Evolutionary conservation across 2,113 vertebrate genomes (phyloP).

Genomic region (Chionodraco myersi): DNA sequence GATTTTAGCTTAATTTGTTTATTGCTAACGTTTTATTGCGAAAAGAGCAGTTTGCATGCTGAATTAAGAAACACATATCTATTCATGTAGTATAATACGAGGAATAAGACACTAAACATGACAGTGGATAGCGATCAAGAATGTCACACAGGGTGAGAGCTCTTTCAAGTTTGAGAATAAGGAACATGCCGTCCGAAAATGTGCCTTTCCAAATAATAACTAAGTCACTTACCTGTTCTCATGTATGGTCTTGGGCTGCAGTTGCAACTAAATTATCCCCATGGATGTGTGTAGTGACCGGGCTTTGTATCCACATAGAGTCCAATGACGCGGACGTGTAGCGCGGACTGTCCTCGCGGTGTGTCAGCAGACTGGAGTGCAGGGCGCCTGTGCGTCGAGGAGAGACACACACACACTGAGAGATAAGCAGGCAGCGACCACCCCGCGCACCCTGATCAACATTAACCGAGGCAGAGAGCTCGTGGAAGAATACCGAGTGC

Average conservation of each 20-base stretch:
- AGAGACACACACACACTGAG: background rate
- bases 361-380: slow-evolving; percentile 74
- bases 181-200: slow-evolving; percentile 44
- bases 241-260: slow-evolving; percentile 61
- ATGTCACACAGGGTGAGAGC: slow-evolving; percentile 15
- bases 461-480: slow-evolving; percentile 30
- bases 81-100: slow-evolving; percentile 1
- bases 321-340: slow-evolving; percentile 65
- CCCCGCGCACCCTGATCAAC: slow-evolving; percentile 52
- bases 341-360: slow-evolving; percentile 69
- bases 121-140: background rate
- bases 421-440: slow-evolving; percentile 55
- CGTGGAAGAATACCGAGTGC: slow-evolving; percentile 27
- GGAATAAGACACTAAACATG: background rate
- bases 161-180: slow-evolving; percentile 56
- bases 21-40: background rate
- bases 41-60: slow-evolving; percentile 6
- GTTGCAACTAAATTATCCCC: slow-evolving; percentile 68
- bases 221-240: slow-evolving; percentile 64
- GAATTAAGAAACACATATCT: background rate
- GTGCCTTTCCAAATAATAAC: slow-evolving; percentile 3
- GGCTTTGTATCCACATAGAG: slow-evolving; percentile 76
- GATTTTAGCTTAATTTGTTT: background rate
- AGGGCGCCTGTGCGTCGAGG: slow-evolving; percentile 64
- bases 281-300: slow-evolving; percentile 54